Base-by-base conservation (phyloP, 53 echinoderm and acorn worm species). In the Apostichopus leukothele region DNA sequence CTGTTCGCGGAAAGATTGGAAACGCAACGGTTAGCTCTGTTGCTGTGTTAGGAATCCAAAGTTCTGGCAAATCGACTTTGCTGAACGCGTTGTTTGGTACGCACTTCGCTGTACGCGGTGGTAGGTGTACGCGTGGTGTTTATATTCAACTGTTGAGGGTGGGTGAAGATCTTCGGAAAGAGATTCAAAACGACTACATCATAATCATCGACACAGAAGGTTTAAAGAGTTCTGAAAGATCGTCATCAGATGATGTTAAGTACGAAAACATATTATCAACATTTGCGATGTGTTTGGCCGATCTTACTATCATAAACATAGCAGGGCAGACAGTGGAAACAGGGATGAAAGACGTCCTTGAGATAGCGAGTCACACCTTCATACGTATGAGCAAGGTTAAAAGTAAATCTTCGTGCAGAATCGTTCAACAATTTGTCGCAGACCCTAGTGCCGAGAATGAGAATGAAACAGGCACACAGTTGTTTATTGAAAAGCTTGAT, bases 161-260 rank as follows among this genome's bases (percentile, higher is more conserved):
- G 6, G 67, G 83, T 22, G 8, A 89, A 67, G 23, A 50, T 81
- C 71, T 81, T 5, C 11, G 9, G 4, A 13, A 89, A 19, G 25
- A 89, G 50, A 68, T 54, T 14, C 2, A 71, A 2, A 83, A 83
- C 19, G 73, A 83, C 13, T 89, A 89, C 68, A 71, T 89, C 5
- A 63, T 89, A 51, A 53, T 89, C 4, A 61, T 89, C 11, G 90
- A 89, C 90, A 89, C 90, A 7, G 90, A 89, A 68, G 90, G 90
- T n/a, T 89, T 89, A 22, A 81, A 83, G 13, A 71, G 83, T 83
- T 83, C 90, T n/a, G 90, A 89, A 50, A 86, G 86, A 14, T 71
- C 86, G 6, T 73, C 51, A 4, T 18, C 39, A 74, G n/a, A 74
- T 3, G 86, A 74, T 20, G 53, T 52, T 27, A 51, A 52, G 5